phyloP scores from a whole-genome alignment of 2,113 vertebrate genomes.

The Euleptes europaea region DNA sequence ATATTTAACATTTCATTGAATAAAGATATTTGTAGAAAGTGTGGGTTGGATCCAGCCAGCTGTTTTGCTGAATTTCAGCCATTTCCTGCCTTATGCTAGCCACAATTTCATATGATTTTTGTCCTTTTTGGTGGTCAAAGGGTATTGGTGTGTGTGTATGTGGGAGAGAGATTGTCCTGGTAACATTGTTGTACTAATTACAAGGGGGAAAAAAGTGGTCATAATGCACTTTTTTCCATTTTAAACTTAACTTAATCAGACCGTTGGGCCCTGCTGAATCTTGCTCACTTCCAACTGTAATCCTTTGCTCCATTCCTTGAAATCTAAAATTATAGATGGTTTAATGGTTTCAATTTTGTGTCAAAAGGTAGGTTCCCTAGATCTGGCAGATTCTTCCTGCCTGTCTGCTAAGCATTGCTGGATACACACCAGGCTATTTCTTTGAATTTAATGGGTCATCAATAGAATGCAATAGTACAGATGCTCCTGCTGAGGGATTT shows the following conservation, averaged over 20 bases:
- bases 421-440: neutral
- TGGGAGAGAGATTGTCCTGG: too few species aligned
- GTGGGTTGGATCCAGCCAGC: too few species aligned
- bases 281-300: neutral
- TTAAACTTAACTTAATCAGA: neutral
- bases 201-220: neutral
- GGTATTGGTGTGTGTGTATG: too few species aligned
- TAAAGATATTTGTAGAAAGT: too few species aligned
- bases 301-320: neutral
- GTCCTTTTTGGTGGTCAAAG: accelerated
- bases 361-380: neutral
- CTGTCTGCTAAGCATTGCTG: neutral
- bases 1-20: neutral
- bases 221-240: neutral
- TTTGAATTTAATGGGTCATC: constrained; percentile 23
- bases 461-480: accelerated
- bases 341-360: neutral
- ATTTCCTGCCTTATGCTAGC: neutral
- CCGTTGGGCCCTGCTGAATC: neutral
- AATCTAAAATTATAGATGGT: neutral
- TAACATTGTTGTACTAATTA: neutral
- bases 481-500: constrained; percentile 30
- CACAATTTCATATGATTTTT: accelerated
- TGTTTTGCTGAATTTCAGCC: too few species aligned
- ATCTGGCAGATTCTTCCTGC: neutral